These are phyloP conservation scores for Sternarchorhynchus goeldii DNA, from an alignment of 2,797 vertebrate genomes.

Conservation along the genomic window DNA sequence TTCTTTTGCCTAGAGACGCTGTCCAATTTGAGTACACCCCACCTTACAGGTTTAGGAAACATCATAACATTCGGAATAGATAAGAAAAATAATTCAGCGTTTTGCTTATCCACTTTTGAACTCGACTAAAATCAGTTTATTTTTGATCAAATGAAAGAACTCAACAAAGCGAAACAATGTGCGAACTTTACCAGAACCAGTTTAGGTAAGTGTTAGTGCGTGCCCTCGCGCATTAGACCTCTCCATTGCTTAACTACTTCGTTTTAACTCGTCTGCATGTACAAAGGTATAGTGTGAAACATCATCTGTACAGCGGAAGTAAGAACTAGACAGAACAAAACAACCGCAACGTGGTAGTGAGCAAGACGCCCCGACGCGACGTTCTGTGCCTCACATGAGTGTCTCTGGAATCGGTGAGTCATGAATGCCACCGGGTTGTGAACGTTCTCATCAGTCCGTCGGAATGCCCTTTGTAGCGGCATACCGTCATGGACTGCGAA, in stretches of 20 bases:
- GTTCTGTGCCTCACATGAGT: slow-evolving; percentile 12
- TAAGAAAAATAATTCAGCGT: no score
- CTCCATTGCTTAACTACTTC: no score
- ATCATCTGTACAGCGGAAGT: background rate
- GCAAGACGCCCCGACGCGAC: background rate
- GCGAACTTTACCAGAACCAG: background rate
- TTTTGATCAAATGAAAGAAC: no score
- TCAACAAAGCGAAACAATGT: background rate
- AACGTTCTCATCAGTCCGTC: slow-evolving; percentile 30
- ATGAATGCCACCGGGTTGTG: slow-evolving; percentile 45
- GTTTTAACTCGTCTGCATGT: slow-evolving; percentile 6
- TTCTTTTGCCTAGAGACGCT: background rate
- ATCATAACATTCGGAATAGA: no score
- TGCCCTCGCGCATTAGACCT: background rate
- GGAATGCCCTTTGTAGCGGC: slow-evolving; percentile 36
- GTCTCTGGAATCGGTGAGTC: slow-evolving; percentile 55
- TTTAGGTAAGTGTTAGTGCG: background rate
- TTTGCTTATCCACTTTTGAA: no score
- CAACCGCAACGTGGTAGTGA: slow-evolving; percentile 15
- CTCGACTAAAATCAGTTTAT: no score
- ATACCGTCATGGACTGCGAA: background rate
- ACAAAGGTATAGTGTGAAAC: background rate
- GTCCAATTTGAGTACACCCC: background rate
- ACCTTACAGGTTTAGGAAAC: background rate
- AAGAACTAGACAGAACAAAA: slow-evolving; percentile 30